These are phyloP conservation scores for Lissonota sp. DNA, from an alignment of 2,888 invertebrate species.

Conservation along the genomic window DNA sequence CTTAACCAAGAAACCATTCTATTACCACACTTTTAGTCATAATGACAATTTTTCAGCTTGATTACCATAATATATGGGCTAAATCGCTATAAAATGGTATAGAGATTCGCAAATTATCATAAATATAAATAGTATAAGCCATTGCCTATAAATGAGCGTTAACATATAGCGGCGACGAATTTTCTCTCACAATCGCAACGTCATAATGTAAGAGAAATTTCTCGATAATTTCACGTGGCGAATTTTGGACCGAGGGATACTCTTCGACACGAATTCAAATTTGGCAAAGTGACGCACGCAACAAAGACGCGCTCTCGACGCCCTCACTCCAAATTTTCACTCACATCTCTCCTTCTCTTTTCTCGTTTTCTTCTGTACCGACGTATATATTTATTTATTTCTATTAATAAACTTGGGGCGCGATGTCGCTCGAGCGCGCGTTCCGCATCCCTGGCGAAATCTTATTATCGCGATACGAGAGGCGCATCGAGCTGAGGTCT, in stretches of 20 bases:
- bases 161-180: too few relatives aligned
- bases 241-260: slow-evolving; percentile 25
- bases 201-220: too few relatives aligned
- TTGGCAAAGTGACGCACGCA: slow-evolving; percentile 52
- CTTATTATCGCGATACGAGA: slow-evolving; percentile 51
- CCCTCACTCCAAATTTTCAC: slow-evolving; percentile 40
- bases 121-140: too few relatives aligned
- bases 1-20: too few relatives aligned
- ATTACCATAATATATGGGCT: too few relatives aligned
- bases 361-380: background rate
- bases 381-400: background rate
- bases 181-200: too few relatives aligned
- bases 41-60: too few relatives aligned
- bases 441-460: slow-evolving; percentile 58
- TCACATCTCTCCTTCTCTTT: slow-evolving; percentile 18
- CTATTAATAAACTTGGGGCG: slow-evolving; percentile 56
- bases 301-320: slow-evolving; percentile 29
- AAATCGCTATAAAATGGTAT: too few relatives aligned
- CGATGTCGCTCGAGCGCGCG: slow-evolving; percentile 21
- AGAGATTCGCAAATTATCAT: too few relatives aligned
- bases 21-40: too few relatives aligned
- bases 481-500: background rate
- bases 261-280: slow-evolving; percentile 31
- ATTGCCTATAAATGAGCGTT: too few relatives aligned
- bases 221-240: background rate